These are phyloP conservation scores for Oikopleura vanhoeffeni DNA, from an alignment of 23 tunicate species.

Conservation along the genomic window DNA sequence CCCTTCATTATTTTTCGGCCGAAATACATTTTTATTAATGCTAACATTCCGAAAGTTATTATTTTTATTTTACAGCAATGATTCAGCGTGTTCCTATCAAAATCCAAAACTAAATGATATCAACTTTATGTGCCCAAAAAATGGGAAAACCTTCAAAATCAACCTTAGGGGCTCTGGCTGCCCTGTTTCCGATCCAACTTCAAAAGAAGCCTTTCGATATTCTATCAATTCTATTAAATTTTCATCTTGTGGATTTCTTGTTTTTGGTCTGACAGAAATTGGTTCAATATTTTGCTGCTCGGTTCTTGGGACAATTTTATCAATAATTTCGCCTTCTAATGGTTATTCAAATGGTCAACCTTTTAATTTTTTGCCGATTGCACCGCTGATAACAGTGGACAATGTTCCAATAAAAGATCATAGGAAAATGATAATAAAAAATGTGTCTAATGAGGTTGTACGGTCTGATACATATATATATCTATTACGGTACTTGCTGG, in stretches of 20 bases:
- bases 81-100: background rate
- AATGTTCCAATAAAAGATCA: background rate
- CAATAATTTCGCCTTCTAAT: background rate
- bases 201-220: background rate
- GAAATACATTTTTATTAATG: too few relatives aligned
- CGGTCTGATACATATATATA: too few relatives aligned
- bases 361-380: background rate
- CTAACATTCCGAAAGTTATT: too few relatives aligned
- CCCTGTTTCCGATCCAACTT: background rate
- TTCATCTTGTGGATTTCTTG: background rate
- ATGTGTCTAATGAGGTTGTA: too few relatives aligned
- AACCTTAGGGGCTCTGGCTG: background rate
- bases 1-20: too few relatives aligned
- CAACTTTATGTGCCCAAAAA: background rate
- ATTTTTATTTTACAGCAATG: too few relatives aligned
- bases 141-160: background rate
- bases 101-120: background rate
- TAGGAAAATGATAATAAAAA: too few relatives aligned
- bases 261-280: background rate
- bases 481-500: too few relatives aligned
- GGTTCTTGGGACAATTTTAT: background rate
- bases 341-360: background rate
- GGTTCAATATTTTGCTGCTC: background rate
- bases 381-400: background rate
- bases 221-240: background rate